phyloP scores from a whole-genome alignment of 2,113 vertebrate genomes.

The Myrmophylax atrothorax region DNA sequence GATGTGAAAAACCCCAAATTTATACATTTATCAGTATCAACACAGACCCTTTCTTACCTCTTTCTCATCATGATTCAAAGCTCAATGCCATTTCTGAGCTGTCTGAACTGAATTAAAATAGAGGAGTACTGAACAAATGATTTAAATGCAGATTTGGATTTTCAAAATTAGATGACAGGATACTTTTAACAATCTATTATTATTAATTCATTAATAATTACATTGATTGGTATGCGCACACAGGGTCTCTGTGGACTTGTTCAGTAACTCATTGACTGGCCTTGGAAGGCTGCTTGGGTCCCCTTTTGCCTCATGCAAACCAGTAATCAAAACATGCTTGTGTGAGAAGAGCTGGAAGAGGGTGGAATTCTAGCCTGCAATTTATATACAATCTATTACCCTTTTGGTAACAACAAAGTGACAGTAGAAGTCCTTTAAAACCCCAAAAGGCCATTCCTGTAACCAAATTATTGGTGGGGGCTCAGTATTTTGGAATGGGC shows the following conservation, averaged over 20 bases:
- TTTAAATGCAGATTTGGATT: background rate
- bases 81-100: background rate
- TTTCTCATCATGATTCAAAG: background rate
- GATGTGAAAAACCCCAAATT: background rate
- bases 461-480: rapidly evolving
- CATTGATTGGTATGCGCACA: background rate
- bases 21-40: background rate
- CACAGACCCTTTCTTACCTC: background rate
- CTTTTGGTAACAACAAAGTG: background rate
- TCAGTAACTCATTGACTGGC: background rate
- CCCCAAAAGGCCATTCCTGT: background rate
- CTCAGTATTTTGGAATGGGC: background rate
- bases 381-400: background rate
- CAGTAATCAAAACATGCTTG: background rate
- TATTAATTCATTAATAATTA: background rate
- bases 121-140: background rate
- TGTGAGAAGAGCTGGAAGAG: background rate
- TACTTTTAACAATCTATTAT: background rate
- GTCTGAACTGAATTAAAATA: background rate
- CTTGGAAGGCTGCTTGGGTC: background rate
- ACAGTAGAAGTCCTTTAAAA: background rate
- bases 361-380: background rate
- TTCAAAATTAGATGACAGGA: background rate
- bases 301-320: background rate
- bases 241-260: background rate